Evolutionary conservation across 1,140 invertebrate species (phyloP).

Genomic region (Lepidurus couesii): DNA sequence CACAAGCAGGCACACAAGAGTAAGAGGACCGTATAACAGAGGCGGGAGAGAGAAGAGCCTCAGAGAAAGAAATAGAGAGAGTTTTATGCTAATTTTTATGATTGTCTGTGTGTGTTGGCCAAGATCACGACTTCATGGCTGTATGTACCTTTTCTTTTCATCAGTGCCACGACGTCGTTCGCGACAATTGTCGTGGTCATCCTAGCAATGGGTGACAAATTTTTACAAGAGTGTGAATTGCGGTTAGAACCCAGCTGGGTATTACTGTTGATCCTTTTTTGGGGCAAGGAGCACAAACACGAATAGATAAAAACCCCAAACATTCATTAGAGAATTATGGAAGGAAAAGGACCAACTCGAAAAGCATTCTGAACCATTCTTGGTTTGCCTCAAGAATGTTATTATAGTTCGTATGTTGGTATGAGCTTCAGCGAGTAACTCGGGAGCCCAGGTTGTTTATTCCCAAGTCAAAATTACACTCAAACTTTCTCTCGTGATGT

Average conservation of each 20-base stretch:
- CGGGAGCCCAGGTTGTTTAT: too few relatives aligned
- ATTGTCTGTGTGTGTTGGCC: not conserved
- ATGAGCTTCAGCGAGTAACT: too few relatives aligned
- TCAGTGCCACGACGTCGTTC: not conserved
- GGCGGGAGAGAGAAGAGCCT: not conserved
- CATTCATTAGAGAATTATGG: too few relatives aligned
- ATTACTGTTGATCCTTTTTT: too few relatives aligned
- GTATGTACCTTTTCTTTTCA: not conserved
- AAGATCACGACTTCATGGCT: conserved; percentile 2
- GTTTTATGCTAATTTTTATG: conserved; percentile 14
- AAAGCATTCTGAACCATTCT: too few relatives aligned
- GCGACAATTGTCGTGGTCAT: not conserved
- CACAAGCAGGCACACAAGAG: conserved; percentile 4
- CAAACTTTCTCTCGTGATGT: too few relatives aligned
- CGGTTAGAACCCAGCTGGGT: not conserved
- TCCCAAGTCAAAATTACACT: too few relatives aligned
- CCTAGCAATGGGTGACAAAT: not conserved
- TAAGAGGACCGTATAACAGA: not conserved
- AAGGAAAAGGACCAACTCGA: too few relatives aligned
- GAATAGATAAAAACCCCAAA: too few relatives aligned
- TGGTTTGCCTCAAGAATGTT: too few relatives aligned
- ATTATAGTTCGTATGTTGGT: too few relatives aligned
- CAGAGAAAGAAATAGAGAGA: not conserved
- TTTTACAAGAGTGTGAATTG: conserved; percentile 18
- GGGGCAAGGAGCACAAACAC: too few relatives aligned